Evolutionary conservation across 1,140 invertebrate species (phyloP).

Genomic region (Octopus sinensis): DNA sequence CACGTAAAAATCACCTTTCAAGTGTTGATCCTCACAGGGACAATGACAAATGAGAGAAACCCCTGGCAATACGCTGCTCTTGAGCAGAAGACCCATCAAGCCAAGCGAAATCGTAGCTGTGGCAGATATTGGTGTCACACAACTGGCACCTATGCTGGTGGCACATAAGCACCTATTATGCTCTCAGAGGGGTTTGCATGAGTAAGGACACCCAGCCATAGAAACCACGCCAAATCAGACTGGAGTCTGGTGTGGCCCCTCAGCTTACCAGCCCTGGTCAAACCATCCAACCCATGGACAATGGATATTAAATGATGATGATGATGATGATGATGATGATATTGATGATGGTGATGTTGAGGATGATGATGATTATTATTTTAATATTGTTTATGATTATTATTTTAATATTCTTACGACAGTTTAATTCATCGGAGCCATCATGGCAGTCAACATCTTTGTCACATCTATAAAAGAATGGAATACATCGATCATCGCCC

Average conservation of each 20-base stretch:
- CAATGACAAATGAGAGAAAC: no score
- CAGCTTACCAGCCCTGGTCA: background rate
- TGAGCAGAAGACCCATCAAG: no score
- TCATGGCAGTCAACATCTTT: conserved; percentile 76
- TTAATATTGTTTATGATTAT: background rate
- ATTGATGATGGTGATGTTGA: background rate
- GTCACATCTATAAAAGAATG: conserved; percentile 89
- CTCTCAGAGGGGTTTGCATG: no score
- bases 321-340: background rate
- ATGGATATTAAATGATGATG: background rate
- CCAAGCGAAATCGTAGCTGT: no score
- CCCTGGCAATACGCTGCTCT: no score
- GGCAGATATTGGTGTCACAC: no score
- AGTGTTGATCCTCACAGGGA: no score
- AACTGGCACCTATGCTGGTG: no score
- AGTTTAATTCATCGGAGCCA: conserved; percentile 77
- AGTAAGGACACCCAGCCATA: no score
- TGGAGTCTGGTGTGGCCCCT: background rate
- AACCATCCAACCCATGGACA: background rate
- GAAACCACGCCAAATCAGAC: background rate
- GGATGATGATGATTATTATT: background rate
- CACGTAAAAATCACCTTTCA: no score
- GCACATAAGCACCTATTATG: no score
- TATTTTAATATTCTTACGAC: conserved; percentile 41
- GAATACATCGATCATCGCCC: conserved; percentile 80